phyloP scores from a whole-genome alignment of 2,888 invertebrate genomes.

The Pristionchus exspectatus region DNA sequence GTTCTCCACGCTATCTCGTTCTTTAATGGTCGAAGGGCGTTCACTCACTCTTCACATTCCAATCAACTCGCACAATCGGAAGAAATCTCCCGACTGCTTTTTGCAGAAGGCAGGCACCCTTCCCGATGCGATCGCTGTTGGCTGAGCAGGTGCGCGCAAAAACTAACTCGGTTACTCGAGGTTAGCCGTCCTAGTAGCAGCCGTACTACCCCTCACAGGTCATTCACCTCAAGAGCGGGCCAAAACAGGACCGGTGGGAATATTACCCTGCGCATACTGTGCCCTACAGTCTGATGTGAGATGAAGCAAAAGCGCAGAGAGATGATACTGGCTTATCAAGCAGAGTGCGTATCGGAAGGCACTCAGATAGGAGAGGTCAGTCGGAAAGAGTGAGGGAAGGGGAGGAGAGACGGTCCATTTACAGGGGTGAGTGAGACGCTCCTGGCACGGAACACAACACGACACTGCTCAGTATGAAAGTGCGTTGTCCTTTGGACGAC shows the following conservation, averaged over 20 bases:
- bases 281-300: too few relatives aligned
- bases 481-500: neutral
- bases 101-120: neutral
- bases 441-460: neutral
- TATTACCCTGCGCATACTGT: too few relatives aligned
- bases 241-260: too few relatives aligned
- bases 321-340: neutral
- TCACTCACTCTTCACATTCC: neutral
- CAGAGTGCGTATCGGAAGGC: neutral
- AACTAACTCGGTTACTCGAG: too few relatives aligned
- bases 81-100: neutral
- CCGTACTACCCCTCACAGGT: too few relatives aligned
- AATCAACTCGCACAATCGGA: neutral
- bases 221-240: too few relatives aligned
- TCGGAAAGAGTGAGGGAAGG: neutral
- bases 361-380: neutral
- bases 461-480: neutral
- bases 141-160: too few relatives aligned
- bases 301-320: neutral
- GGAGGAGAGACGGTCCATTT: neutral
- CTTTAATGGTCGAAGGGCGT: neutral
- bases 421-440: neutral
- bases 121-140: too few relatives aligned
- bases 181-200: too few relatives aligned
- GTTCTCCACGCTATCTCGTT: neutral